Evolutionary conservation across 2,888 invertebrate species (phyloP).

Genomic region (Psylliodes chrysocephalus): DNA sequence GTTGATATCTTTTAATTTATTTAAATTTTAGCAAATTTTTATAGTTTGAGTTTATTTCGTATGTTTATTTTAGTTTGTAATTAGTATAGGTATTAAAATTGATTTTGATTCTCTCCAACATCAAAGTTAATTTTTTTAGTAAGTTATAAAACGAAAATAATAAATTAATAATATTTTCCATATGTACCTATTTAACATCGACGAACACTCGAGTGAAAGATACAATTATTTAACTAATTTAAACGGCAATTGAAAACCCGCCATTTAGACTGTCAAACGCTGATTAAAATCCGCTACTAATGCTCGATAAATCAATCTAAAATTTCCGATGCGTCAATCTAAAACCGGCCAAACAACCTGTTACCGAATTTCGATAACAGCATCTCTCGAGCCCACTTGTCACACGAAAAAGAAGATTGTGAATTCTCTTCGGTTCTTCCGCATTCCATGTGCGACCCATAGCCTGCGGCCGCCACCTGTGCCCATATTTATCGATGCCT

Average conservation of each 20-base stretch:
- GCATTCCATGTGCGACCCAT: slow-evolving; percentile 52
- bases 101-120: too few species aligned
- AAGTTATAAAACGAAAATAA: too few species aligned
- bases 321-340: not conserved
- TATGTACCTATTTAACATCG: too few species aligned
- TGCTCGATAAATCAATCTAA: not conserved
- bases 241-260: not conserved
- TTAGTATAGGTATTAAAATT: too few species aligned
- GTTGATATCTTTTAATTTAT: too few species aligned
- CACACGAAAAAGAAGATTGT: slow-evolving; percentile 31
- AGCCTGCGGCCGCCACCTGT: slow-evolving; percentile 53
- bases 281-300: not conserved
- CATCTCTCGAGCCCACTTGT: slow-evolving; percentile 14
- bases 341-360: not conserved
- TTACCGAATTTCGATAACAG: slow-evolving; percentile 9
- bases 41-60: too few species aligned
- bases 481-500: slow-evolving; percentile 47
- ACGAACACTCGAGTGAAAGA: too few species aligned
- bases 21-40: too few species aligned
- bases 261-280: not conserved
- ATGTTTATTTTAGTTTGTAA: too few species aligned
- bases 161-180: too few species aligned
- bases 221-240: not conserved
- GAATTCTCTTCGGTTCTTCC: slow-evolving; percentile 42
- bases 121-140: too few species aligned